These are phyloP conservation scores for Hetaerina titia DNA, from an alignment of 2,888 invertebrate species.

Conservation along the genomic window DNA sequence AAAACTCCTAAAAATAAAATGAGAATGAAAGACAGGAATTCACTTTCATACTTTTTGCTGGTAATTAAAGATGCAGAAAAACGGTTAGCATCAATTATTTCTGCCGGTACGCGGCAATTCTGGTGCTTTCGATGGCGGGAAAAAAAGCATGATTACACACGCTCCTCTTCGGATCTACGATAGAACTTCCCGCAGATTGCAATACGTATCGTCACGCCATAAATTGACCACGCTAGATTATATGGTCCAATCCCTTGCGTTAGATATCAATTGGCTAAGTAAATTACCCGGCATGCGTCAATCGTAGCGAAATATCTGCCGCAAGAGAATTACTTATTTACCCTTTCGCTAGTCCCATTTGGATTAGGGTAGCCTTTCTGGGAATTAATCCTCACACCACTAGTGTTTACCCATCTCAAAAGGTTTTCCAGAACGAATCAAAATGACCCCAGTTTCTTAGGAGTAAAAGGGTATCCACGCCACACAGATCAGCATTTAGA, in stretches of 20 bases:
- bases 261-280: neutral
- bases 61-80: neutral
- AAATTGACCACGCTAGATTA: neutral
- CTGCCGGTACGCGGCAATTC: neutral
- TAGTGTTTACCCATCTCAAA: neutral
- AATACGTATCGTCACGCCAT: neutral
- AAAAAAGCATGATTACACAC: neutral
- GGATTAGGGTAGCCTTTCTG: neutral
- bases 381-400: neutral
- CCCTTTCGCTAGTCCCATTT: neutral
- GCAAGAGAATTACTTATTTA: neutral
- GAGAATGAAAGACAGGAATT: neutral
- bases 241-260: neutral
- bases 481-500: neutral
- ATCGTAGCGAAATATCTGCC: neutral
- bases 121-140: neutral
- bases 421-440: neutral
- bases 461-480: neutral
- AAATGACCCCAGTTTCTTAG: neutral
- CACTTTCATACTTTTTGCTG: neutral
- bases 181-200: neutral
- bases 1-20: conserved; percentile 11
- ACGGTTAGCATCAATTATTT: neutral
- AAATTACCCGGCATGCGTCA: neutral
- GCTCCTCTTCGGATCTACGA: neutral